Percentiles rank a stretch among this genome's conserved stretches.
Conservation (phyloP, 2,888 invertebrate genomes). For the Empis livida region DNA sequence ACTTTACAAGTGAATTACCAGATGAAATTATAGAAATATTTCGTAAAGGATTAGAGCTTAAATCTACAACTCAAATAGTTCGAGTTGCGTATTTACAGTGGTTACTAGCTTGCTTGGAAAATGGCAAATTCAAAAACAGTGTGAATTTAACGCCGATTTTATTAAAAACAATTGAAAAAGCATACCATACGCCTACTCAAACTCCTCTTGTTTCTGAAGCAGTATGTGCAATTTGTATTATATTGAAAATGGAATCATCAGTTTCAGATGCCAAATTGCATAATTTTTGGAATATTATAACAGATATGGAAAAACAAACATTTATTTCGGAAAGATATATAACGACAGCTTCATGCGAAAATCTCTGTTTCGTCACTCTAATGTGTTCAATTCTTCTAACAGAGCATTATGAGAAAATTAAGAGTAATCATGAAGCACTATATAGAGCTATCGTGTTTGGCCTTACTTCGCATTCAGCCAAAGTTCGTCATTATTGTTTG, state of each 20-base stretch:
- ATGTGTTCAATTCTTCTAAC: conserved; percentile 59
- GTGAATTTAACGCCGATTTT: conserved; percentile 48
- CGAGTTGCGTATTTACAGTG: conserved; percentile 68
- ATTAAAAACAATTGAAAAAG: conserved; percentile 59
- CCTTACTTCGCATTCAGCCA: conserved; percentile 47
- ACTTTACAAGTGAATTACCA: conserved; percentile 51
- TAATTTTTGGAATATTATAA: conserved; percentile 54
- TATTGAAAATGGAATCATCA: conserved; percentile 48
- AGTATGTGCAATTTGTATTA: conserved; percentile 51
- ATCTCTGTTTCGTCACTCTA: conserved; percentile 53
- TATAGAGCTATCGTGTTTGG: conserved; percentile 59
- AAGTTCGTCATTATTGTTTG: conserved; percentile 49
- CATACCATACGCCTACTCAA: conserved; percentile 60
- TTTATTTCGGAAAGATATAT: conserved; percentile 76
- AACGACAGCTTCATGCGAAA: conserved; percentile 56
- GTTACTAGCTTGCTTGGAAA: conserved; percentile 51
- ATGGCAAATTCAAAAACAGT: conserved; percentile 36
- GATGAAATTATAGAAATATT: conserved; percentile 50
- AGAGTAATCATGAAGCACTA: conserved; percentile 50
- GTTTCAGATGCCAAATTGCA: conserved; percentile 35
- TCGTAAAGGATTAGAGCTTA: conserved; percentile 60
- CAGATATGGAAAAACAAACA: conserved; percentile 62
- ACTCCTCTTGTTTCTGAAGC: conserved; percentile 57
- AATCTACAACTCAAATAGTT: conserved; percentile 64
- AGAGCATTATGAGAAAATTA: conserved; percentile 53